Evolutionary conservation across 2,797 vertebrate genomes (phyloP), one percentile per base, ranked within the genome.

Genomic region (Rhinichthys osculus): DNA sequence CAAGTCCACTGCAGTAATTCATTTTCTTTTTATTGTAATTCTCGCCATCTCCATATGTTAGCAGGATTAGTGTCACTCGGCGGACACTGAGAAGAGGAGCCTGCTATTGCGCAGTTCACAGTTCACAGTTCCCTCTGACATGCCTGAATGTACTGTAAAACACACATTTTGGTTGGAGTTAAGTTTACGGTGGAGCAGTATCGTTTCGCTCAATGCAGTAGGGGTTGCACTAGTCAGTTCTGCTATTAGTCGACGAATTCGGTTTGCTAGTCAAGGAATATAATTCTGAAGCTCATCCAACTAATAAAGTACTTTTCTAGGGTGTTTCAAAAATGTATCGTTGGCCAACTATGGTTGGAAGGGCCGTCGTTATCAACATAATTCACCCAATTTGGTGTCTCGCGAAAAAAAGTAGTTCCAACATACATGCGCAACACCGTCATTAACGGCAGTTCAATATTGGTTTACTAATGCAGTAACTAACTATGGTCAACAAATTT

Each of bases 31-130:
- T n/a, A 33, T 72, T 74, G 40, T 82, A 94, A 94, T 96, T 95
- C 94, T 92, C 91, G 70, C 89, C 69, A 84, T 91, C 88, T 81
- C 92, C 93, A 94, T 94, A 95, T 94, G 93, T 89, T 91, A 89
- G 87, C 86, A 87, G 91, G 93, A 95, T 95, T 94, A 95, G 90
- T 92, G 93, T 93, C 93, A 92, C 30, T 40, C 47, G 27, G 62
- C 78, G 57, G 64, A 71, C 67, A 62, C 82, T 85, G 94, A 90
- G 91, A 91, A 89, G 84, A 93, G 86, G 92, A 89, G 88, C 74
- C 35, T 89, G 86, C 87, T 81, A 82, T 89, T 87, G 90, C 69
- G 80, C 77, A 84, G 85, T 81, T 94, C 89, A 89, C 87, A 89
- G 91, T 90, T 89, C 93, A 89, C 87, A 89, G 91, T 90, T 89